Evolutionary conservation across 92 coral and sea anemone species (phyloP), one percentile per base, ranked within the genome.

Genomic region (Epizoanthus illoricatus): DNA sequence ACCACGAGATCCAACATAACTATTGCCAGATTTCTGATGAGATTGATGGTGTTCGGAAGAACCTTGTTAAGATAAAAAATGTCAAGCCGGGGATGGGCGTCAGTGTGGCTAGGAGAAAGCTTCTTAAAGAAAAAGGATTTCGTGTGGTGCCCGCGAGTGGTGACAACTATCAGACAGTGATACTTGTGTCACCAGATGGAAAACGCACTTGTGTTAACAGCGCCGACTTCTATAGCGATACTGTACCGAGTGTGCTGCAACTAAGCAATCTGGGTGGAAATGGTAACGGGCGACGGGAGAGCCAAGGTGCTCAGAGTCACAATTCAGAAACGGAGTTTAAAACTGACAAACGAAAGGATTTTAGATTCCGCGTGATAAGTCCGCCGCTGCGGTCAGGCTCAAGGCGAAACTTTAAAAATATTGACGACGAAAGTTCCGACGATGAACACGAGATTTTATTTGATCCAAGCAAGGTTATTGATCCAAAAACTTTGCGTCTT

Each of bases 21-120:
- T 89, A 89, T 79, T 88, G 86, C 2, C 94, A 88, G 75, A 88
- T 93, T 69, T 93, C 94, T 57, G 94, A 93, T 75, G 94, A 93
- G 79, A 93, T 93, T 42, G 94, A 90, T 75, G 94, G 92, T 4
- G 92, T 93, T 47, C 90, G 91, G 7, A 90, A 91, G 75, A 93
- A 87, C 73, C 81, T 92, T 45, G 78, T 40, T 68, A 89, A 84
- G 55, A 88, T 92, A 21, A 92, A 90, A 58, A 87, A 80, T 28
- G 88, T 92, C 16, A 90, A 90, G 79, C 87, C 84, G 15, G 91
- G 85, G 55, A 65, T 84, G 16, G 94, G 92, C 5, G 73, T 92
- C 6, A 92, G 97, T 43, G 94, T 90, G 21, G 94, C 88, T 52
- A 88, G 97, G 28, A 69, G 97, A 40, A 92, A 88, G 67, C 84